Evolutionary conservation across 2,797 vertebrate species (phyloP).

Genomic region (Sebastes hubbsi): DNA sequence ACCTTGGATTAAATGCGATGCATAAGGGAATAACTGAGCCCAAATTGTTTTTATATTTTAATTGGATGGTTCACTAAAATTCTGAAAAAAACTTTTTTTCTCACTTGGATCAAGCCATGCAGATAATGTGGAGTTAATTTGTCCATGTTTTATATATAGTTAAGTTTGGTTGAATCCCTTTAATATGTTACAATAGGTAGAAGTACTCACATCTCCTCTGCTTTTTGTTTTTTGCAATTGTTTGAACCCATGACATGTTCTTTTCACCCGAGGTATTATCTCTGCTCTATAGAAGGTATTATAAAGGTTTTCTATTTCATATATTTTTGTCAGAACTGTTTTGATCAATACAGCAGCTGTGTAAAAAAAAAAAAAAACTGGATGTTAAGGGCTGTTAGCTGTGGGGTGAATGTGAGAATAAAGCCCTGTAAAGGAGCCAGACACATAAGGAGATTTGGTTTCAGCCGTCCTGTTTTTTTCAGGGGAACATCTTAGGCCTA

Average conservation of each 20-base stretch:
- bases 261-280: not conserved
- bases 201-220: not conserved
- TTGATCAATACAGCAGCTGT: conserved; percentile 49
- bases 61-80: not conserved
- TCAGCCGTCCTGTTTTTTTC: conserved; percentile 64
- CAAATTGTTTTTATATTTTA: not conserved
- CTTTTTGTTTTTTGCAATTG: not conserved
- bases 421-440: conserved; percentile 25
- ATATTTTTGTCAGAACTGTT: conserved; percentile 4
- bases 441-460: conserved; percentile 54
- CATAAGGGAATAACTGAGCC: not conserved
- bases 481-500: conserved; percentile 69
- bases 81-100: not conserved
- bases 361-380: conserved; percentile 1
- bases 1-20: not conserved
- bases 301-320: conserved; percentile 5
- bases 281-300: conserved; percentile 3
- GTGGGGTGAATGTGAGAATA: conserved; percentile 39
- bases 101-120: not conserved
- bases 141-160: not conserved
- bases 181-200: not conserved
- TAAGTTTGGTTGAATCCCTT: not conserved
- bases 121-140: not conserved
- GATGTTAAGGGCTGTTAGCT: conserved; percentile 29
- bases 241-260: not conserved